A percentile compares a stretch with the other conserved stretches of the same genome.
These are phyloP conservation scores for Whitmania pigra DNA, from an alignment of 1,140 invertebrate genomes.

Conservation along the genomic window DNA sequence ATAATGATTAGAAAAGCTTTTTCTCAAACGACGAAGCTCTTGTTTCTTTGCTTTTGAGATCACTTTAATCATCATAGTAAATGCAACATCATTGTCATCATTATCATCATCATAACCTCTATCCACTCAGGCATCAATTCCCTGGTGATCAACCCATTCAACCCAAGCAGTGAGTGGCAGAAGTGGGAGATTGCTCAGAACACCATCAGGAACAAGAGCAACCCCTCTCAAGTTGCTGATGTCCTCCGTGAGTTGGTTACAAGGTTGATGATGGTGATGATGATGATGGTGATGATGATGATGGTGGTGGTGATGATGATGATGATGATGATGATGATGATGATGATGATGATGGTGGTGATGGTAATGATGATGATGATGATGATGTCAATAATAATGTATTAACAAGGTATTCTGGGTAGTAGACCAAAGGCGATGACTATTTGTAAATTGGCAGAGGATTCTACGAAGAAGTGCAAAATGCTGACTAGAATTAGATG, in stretches of 20 bases:
- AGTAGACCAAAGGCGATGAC: too few relatives aligned
- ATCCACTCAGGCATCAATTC: not conserved
- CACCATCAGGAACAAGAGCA: slow-evolving; percentile 6
- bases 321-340: not conserved
- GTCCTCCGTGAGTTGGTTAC: not conserved
- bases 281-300: not conserved
- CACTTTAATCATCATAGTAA: too few relatives aligned
- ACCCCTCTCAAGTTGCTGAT: not conserved
- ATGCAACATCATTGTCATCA: too few relatives aligned
- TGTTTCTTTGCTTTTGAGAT: too few relatives aligned
- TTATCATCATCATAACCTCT: too few relatives aligned
- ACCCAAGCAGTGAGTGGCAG: not conserved
- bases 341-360: not conserved
- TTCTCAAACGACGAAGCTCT: too few relatives aligned
- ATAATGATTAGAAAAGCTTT: too few relatives aligned
- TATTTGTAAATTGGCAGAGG: too few relatives aligned
- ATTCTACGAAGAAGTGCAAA: too few relatives aligned
- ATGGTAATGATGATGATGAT: not conserved
- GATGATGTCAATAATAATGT: not conserved
- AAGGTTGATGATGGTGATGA: not conserved
- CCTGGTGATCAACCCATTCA: slow-evolving; percentile 10
- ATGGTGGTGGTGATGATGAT: not conserved
- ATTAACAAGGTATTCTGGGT: not conserved
- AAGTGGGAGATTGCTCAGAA: not conserved
- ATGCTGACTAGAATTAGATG: too few relatives aligned